These are phyloP conservation scores for Phyllostomus discolor DNA, from an alignment of 2,113 vertebrate species.

Conservation along the genomic window DNA sequence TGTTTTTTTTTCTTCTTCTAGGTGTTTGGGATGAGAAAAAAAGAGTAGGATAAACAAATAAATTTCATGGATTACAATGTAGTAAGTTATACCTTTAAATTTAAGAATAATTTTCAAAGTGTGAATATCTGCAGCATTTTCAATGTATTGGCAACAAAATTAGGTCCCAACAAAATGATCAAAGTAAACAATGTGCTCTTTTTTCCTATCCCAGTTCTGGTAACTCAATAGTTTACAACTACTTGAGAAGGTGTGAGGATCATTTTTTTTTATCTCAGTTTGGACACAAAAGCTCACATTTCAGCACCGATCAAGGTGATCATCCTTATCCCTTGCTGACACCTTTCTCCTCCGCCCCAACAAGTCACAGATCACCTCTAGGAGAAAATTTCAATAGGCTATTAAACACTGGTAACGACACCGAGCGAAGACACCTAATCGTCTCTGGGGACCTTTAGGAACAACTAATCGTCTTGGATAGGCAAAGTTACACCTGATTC, in stretches of 20 bases:
- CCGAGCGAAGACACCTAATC: background rate
- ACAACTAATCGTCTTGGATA: background rate
- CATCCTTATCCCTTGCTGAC: slow-evolving; percentile 50
- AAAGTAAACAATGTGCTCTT: slow-evolving; percentile 26
- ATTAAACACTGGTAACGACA: slow-evolving; percentile 50
- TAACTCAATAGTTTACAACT: slow-evolving; percentile 59
- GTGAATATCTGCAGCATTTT: background rate
- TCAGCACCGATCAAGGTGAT: slow-evolving; percentile 39
- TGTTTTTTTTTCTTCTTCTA: background rate
- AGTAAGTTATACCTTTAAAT: background rate
- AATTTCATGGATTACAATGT: background rate
- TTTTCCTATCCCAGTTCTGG: background rate
- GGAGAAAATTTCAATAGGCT: slow-evolving; percentile 50
- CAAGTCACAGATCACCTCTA: slow-evolving; percentile 21
- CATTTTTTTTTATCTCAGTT: slow-evolving; percentile 57
- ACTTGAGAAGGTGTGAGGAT: slow-evolving; percentile 70
- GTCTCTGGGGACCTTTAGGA: background rate
- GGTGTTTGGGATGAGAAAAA: background rate
- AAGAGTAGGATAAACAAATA: background rate
- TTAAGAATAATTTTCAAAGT: slow-evolving; percentile 24
- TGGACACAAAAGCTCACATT: slow-evolving; percentile 65
- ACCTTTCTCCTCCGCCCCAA: slow-evolving; percentile 12
- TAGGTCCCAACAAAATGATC: background rate
- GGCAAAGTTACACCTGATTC: slow-evolving; percentile 22
- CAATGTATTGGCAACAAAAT: background rate